Percentiles rank a stretch among this genome's conserved stretches.
Evolutionary conservation across 2,797 vertebrate genomes (phyloP).

Genomic region (Enteromius treurensis): DNA sequence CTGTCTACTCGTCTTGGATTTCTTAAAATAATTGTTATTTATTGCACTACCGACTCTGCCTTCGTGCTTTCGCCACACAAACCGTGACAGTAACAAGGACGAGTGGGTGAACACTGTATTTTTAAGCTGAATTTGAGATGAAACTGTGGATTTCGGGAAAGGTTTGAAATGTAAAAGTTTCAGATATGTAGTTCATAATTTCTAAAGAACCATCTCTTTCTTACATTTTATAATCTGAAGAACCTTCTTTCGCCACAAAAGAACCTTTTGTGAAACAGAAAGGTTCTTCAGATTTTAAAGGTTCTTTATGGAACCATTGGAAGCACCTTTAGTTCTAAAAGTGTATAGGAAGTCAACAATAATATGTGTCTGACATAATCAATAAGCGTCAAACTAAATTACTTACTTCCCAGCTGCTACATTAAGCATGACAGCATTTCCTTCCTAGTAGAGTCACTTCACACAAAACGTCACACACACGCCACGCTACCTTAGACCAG

Average conservation of each 20-base stretch:
- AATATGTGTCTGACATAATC: slow-evolving; percentile 4
- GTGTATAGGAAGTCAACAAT: slow-evolving; percentile 5
- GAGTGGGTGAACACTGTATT: background rate
- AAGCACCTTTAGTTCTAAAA: too few relatives aligned
- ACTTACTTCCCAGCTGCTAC: slow-evolving; percentile 18
- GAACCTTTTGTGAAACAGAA: too few relatives aligned
- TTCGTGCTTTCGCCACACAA: too few relatives aligned
- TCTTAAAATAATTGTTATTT: too few relatives aligned
- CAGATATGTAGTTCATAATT: background rate
- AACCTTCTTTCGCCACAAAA: too few relatives aligned
- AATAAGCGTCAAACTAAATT: slow-evolving; percentile 25
- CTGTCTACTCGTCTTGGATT: too few relatives aligned
- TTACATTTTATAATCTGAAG: too few relatives aligned
- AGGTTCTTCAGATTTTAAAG: too few relatives aligned
- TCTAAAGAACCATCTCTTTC: background rate
- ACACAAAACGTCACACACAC: slow-evolving; percentile 34
- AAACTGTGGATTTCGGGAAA: background rate
- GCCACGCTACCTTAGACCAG: slow-evolving; percentile 25
- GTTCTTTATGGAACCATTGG: too few relatives aligned
- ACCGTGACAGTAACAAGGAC: background rate
- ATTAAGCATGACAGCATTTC: slow-evolving; percentile 32
- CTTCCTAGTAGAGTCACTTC: slow-evolving; percentile 7
- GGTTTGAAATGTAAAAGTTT: background rate
- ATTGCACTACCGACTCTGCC: too few relatives aligned
- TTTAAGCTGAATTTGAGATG: background rate